These are phyloP conservation scores for Emmelina monodactyla DNA, from an alignment of 2,888 invertebrate genomes.

Conservation along the genomic window DNA sequence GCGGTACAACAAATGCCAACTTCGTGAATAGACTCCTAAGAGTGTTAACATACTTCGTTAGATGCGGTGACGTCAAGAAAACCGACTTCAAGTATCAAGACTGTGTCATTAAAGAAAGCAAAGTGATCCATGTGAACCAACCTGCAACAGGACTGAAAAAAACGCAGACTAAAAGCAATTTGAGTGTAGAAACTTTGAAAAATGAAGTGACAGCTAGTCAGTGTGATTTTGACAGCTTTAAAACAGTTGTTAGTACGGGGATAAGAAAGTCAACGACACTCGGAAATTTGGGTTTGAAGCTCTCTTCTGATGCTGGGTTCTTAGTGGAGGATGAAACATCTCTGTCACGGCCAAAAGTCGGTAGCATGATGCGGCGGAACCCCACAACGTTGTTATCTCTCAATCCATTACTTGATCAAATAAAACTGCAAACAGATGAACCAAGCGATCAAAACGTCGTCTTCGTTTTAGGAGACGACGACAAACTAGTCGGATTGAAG, in stretches of 20 bases:
- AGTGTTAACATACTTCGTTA: slow-evolving; percentile 86
- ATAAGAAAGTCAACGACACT: slow-evolving; percentile 42
- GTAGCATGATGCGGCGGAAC: slow-evolving; percentile 18
- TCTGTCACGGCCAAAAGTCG: neutral
- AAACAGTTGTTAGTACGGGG: slow-evolving; percentile 31
- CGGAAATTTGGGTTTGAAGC: slow-evolving; percentile 39
- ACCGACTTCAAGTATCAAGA: slow-evolving; percentile 43
- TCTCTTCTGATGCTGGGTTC: slow-evolving; percentile 39
- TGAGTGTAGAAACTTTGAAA: slow-evolving; percentile 10
- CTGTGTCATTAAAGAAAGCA: slow-evolving; percentile 37
- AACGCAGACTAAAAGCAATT: slow-evolving; percentile 17
- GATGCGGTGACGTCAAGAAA: slow-evolving; percentile 76
- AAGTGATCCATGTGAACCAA: slow-evolving; percentile 27
- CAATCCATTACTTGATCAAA: slow-evolving; percentile 38
- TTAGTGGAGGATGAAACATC: neutral
- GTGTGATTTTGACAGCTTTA: slow-evolving; percentile 40
- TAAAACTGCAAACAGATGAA: slow-evolving; percentile 35
- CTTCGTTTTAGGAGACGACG: slow-evolving; percentile 76
- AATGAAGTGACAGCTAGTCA: slow-evolving; percentile 34
- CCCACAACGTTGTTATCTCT: slow-evolving; percentile 36
- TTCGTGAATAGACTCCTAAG: slow-evolving; percentile 77
- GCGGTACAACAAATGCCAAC: slow-evolving; percentile 70
- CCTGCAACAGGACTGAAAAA: slow-evolving; percentile 20
- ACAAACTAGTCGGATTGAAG: slow-evolving; percentile 71
- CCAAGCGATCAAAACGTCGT: slow-evolving; percentile 63